Conservation (phyloP, 2,888 invertebrate genomes). For the Homarus gammarus region DNA sequence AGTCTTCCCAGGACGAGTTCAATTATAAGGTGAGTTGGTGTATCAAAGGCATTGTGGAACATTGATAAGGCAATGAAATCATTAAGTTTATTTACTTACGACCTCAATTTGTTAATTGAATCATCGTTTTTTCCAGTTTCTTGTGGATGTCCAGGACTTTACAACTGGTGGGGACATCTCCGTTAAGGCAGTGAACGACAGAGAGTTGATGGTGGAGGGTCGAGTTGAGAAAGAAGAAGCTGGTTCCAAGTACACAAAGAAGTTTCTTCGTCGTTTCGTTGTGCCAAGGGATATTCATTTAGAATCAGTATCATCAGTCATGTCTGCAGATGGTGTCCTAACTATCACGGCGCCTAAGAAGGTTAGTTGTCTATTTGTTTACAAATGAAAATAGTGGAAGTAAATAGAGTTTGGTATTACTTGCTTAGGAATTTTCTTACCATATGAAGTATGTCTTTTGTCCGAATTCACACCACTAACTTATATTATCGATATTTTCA, state of each 20-base stretch:
- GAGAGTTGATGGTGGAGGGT: constrained; percentile 60
- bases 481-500: background rate
- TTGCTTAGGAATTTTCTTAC: too few species aligned
- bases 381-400: too few species aligned
- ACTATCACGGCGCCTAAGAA: constrained; percentile 72
- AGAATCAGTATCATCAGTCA: constrained; percentile 60
- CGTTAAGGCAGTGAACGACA: constrained; percentile 45
- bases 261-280: constrained; percentile 49
- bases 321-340: constrained; percentile 69
- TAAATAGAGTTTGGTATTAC: too few species aligned
- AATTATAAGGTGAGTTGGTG: constrained; percentile 35
- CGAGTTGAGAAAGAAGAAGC: constrained; percentile 15
- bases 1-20: constrained; percentile 32
- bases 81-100: background rate
- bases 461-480: too few species aligned
- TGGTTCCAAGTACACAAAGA: background rate
- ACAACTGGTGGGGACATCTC: constrained; percentile 47
- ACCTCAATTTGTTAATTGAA: background rate
- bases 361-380: too few species aligned
- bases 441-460: too few species aligned
- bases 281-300: constrained; percentile 46
- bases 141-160: constrained; percentile 57
- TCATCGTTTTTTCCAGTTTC: constrained; percentile 25
- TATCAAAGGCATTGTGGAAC: too few species aligned
- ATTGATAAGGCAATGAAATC: background rate